Base-by-base conservation (phyloP, 2,797 vertebrate species). In the Alauda arvensis region DNA sequence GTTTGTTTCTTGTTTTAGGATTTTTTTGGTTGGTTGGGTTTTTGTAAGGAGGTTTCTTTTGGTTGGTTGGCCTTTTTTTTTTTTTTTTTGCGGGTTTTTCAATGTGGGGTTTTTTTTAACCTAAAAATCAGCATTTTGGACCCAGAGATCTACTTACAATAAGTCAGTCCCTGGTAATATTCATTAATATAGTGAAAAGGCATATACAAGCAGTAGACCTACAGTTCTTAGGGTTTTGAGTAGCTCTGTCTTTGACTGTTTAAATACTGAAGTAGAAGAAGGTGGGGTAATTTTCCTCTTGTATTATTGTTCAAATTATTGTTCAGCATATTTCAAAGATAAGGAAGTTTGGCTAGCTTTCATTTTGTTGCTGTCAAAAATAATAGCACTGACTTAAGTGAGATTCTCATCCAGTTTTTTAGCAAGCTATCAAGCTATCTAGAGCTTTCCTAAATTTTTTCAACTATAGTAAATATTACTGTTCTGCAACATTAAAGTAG, bases 31-130 rank as follows among this genome's bases (percentile, higher is more conserved):
- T 56, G 34, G 8, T 39, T 48, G 31, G 16, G 4, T 21, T 71
- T 65, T 86, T 62, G 7, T 48, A n/a, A 17, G 5, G 14, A 24
- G 9, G 5, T 26, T 59, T 65, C 13, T 57, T 20, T 51, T 63
- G 10, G 12, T 51, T 40, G 4, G 2, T 60, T 37, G 8, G 0
- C 3, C n/a, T 10, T 43, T 46, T 3, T 34, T 12, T 43, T 46
- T 51, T 4, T 29, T 14, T 42, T 65, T 34, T 52, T 5, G 1
- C 3, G 3, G 3, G 7, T 2, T 8, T 9, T 60, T 46, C 23
- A 16, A 12, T 31, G 9, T 5, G 40, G 40, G 9, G 9, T 14
- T 2, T 37, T 48, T 45, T 63, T 52, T 4, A 51, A 40, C 18
- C 33, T 55, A 40, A 55, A 65, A 88, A 61, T 70, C 16, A 65